These are phyloP conservation scores for Papilio elwesi DNA, from an alignment of 2,888 invertebrate genomes.

Conservation along the genomic window DNA sequence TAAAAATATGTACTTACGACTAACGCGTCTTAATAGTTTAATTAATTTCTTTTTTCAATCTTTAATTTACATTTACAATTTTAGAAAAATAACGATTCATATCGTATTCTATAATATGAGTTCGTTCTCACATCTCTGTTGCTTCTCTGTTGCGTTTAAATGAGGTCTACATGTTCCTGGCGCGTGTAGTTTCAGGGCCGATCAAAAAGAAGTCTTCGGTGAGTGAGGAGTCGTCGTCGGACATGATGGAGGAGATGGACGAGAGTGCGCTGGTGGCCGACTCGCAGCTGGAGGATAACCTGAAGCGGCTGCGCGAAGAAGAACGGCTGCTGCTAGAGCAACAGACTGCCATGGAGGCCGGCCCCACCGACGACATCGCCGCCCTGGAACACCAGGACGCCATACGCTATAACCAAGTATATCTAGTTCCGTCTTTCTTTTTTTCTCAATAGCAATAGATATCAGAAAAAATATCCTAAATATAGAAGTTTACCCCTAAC, in stretches of 20 bases:
- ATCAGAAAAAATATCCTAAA: too few species aligned
- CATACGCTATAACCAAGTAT: slow-evolving; percentile 70
- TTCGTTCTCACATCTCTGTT: slow-evolving; percentile 32
- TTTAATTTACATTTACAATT: not conserved
- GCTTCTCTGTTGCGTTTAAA: not conserved
- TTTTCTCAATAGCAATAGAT: not conserved
- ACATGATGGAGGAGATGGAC: slow-evolving; percentile 97
- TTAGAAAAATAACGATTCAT: not conserved
- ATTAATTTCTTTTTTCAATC: not conserved
- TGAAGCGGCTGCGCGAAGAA: slow-evolving; percentile 85
- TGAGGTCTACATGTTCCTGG: slow-evolving; percentile 34
- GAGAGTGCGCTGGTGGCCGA: slow-evolving; percentile 90
- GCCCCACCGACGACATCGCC: slow-evolving; percentile 68
- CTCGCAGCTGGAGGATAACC: slow-evolving; percentile 66
- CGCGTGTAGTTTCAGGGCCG: slow-evolving; percentile 87
- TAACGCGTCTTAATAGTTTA: not conserved
- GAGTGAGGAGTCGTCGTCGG: slow-evolving; percentile 93
- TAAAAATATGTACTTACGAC: not conserved
- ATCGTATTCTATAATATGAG: not conserved
- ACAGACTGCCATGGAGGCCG: slow-evolving; percentile 88
- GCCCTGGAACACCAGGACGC: slow-evolving; percentile 73
- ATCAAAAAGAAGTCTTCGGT: slow-evolving; percentile 95
- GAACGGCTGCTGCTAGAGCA: slow-evolving; percentile 90
- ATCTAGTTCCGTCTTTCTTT: not conserved
- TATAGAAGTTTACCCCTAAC: not conserved